phyloP scores from a whole-genome alignment of 2,888 invertebrate genomes.

The Altica lythri region DNA sequence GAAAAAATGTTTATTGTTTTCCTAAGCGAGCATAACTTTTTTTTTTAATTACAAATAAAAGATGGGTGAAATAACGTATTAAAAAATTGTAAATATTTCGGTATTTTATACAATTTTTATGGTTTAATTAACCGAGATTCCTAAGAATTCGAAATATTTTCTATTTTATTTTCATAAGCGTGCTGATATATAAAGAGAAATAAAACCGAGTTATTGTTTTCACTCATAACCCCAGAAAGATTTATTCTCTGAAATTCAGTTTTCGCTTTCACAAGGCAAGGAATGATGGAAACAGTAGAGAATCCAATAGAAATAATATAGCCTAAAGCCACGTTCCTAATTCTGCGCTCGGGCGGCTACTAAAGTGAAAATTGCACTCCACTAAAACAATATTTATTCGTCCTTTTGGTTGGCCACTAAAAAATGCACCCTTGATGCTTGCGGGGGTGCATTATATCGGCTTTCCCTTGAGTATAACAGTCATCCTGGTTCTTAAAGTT shows the following conservation, averaged over 20 bases:
- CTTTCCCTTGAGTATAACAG: constrained; percentile 39
- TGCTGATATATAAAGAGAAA: constrained; percentile 4
- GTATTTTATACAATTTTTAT: no score
- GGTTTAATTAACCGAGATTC: background rate
- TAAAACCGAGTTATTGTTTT: constrained; percentile 22
- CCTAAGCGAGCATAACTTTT: no score
- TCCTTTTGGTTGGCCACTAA: constrained; percentile 50
- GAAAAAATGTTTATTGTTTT: no score
- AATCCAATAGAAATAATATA: constrained; percentile 26
- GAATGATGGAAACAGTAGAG: constrained; percentile 8
- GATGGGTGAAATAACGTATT: no score
- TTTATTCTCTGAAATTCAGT: constrained; percentile 18
- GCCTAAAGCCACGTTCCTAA: constrained; percentile 34
- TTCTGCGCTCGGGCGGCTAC: constrained; percentile 41
- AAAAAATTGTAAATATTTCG: no score
- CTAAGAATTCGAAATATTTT: background rate
- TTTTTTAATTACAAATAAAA: no score
- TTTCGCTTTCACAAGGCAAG: constrained; percentile 14
- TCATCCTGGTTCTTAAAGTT: constrained; percentile 34
- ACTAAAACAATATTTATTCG: constrained; percentile 57
- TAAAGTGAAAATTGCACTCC: constrained; percentile 54
- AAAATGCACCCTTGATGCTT: constrained; percentile 54
- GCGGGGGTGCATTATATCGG: constrained; percentile 51
- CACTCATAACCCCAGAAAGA: constrained; percentile 22
- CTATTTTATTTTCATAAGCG: constrained; percentile 6